Base-by-base conservation (phyloP, 2,113 vertebrate genomes). In the Tinamus guttatus region DNA sequence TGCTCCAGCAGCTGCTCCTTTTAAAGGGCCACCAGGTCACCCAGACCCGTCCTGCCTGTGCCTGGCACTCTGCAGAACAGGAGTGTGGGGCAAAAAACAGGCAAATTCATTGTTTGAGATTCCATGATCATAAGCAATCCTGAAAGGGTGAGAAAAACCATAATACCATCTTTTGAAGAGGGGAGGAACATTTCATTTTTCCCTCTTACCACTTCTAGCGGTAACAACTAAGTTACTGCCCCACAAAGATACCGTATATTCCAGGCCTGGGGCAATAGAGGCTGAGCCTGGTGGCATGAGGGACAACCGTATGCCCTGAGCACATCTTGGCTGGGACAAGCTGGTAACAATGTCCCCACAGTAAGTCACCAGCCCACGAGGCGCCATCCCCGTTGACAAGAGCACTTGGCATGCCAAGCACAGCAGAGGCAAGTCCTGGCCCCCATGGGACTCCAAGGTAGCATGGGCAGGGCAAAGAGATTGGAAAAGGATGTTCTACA, bases 241-340 rank as follows among this genome's bases (percentile, higher is more conserved):
- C 77, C 52, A 58, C 49, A 28, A 84, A 93, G 25, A 5, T 69
- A 13, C 25, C 63, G 16, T 1, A n/a, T 27, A 47, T 14, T 70
- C 40, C 41, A 25, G 43, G 19, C n/a, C n/a, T 20, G 51, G 80
- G 24, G 40, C 32, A 41, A n/a, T 5, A 32, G 1, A 73, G 47
- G 13, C 22, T 43, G 49, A 74, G n/a, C 8, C 22, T 27, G 34
- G 71, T 75, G 83, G 8, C 68, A 12, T 16, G 7, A 74, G 32
- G 54, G 24, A 77, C 43, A 49, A 10, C 0, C 0, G 12, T 27
- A 56, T 8, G 12, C 38, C 65, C 82, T 74, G 70, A 62, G 27
- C 8, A 69, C 56, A 47, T 30, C 45, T 56, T 16, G 56, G 27
- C 19, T 0, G 2, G 60, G 27, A 67, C 0, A 4, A 0, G 0